Evolutionary conservation across 2,113 vertebrate species (phyloP).

Genomic region (Zingel zingel): DNA sequence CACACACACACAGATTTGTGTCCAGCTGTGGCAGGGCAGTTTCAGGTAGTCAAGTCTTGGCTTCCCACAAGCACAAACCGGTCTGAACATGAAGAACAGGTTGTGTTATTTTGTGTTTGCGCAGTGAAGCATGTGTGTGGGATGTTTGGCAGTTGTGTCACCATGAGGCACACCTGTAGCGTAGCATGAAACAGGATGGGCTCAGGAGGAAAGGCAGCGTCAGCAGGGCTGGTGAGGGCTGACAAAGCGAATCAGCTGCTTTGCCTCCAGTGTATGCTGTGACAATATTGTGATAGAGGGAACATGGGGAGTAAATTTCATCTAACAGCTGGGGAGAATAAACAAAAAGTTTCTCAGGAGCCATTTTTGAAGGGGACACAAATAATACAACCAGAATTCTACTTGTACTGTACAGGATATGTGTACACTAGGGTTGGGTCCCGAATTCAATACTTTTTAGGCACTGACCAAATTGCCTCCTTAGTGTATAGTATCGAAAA

Average conservation of each 20-base stretch:
- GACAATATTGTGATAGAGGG: background rate
- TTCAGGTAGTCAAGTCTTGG: conserved; percentile 17
- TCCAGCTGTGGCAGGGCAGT: background rate
- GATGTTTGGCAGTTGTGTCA: no score
- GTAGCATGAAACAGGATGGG: background rate
- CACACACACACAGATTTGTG: background rate
- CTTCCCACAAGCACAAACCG: background rate
- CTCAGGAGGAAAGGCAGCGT: background rate
- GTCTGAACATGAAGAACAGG: conserved; percentile 1
- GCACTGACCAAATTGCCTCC: no score
- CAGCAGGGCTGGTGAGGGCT: background rate
- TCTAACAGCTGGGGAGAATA: no score
- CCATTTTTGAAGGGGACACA: no score
- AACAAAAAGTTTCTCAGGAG: no score
- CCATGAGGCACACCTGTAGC: conserved; percentile 2
- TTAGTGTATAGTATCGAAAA: no score
- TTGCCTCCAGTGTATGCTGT: background rate
- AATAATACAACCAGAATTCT: no score
- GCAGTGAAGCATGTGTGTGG: conserved; percentile 1
- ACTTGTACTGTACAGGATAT: no score
- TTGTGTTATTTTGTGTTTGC: background rate
- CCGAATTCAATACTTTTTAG: no score
- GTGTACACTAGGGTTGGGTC: no score
- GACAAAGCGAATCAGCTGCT: background rate
- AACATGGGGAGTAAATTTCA: background rate